Evolutionary conservation across 2,888 invertebrate genomes (phyloP).

Genomic region (Rotaria socialis): DNA sequence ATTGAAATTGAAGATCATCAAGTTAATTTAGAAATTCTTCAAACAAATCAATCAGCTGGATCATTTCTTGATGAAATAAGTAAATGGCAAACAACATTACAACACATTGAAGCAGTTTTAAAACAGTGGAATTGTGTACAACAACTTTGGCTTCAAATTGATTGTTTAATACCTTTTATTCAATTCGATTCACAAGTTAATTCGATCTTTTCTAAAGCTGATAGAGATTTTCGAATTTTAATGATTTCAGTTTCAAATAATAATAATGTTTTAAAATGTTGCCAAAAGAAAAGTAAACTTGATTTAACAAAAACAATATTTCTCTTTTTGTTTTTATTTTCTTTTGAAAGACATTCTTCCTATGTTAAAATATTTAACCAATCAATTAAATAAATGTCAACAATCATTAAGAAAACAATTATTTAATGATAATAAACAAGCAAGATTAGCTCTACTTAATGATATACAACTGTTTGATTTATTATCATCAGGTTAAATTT

Average conservation of each 20-base stretch:
- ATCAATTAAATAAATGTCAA: slow-evolving; percentile 53
- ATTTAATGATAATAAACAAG: background rate
- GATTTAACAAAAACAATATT: no score
- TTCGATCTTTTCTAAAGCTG: slow-evolving; percentile 53
- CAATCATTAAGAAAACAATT: slow-evolving; percentile 48
- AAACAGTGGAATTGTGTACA: slow-evolving; percentile 58
- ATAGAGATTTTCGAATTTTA: slow-evolving; percentile 56
- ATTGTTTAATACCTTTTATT: slow-evolving; percentile 55
- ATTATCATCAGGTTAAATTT: background rate
- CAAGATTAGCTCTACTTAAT: background rate
- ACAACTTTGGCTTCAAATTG: slow-evolving; percentile 57
- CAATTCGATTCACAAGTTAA: slow-evolving; percentile 53
- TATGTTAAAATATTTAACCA: slow-evolving; percentile 55
- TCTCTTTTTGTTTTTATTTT: no score
- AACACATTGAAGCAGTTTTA: slow-evolving; percentile 57
- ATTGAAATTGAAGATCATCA: slow-evolving; percentile 59
- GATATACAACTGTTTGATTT: background rate
- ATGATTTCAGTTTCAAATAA: slow-evolving; percentile 59
- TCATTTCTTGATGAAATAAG: slow-evolving; percentile 59
- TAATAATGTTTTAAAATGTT: slow-evolving; percentile 59
- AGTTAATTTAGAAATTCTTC: slow-evolving; percentile 56
- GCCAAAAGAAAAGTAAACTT: slow-evolving; percentile 55
- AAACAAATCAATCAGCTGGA: slow-evolving; percentile 53
- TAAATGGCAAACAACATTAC: slow-evolving; percentile 59
- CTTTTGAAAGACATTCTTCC: slow-evolving; percentile 52